Evolutionary conservation across 2,888 invertebrate genomes (phyloP), one percentile per base, ranked within the genome.

Genomic region (Candidula unifasciata): DNA sequence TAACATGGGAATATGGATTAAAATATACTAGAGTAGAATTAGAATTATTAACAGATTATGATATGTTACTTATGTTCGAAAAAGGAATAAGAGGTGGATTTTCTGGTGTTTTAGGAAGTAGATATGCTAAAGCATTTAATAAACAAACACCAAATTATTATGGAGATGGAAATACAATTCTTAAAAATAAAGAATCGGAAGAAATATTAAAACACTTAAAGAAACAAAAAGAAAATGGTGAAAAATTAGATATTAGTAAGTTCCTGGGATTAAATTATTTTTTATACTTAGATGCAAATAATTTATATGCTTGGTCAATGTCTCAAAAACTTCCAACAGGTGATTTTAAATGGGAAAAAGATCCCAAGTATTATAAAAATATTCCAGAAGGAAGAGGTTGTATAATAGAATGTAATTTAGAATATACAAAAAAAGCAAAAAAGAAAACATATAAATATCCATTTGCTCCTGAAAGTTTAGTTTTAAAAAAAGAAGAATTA

Each of bases 271-370:
- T 35, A 24, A 57, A 57, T 33, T 79, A 79, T 64, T n/a, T 79
- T 35, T 30, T 79, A 64, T 79, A 79, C 64, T 24, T 37, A 57
- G 44, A 79, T 79, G 82, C 80, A 52, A 86, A 80, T 80, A 86
- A 83, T 77, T 71, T 83, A 44, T 83, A 83, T 80, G 80, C 77
- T 27, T 83, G 80, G 76, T 80, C 76, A 76, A 79, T 84, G 82
- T 81, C 81, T 35, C 77, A 85, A 68, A 76, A 66, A 57, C 74
- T 85, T 57, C 77, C 85, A 81, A 33, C 71, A 52, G 73, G 66
- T 74, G 84, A 80, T 80, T 83, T 84, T 73, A 80, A 84, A 73
- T 73, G 73, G 73, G 76, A 76, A 76, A 1, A 52, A 54, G 52
- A 74, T 57, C 0, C 24, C 13, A 44, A 73, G 24, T 86, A 86